These are phyloP conservation scores for Anorthoa munda DNA, from an alignment of 2,888 invertebrate genomes.

Conservation along the genomic window DNA sequence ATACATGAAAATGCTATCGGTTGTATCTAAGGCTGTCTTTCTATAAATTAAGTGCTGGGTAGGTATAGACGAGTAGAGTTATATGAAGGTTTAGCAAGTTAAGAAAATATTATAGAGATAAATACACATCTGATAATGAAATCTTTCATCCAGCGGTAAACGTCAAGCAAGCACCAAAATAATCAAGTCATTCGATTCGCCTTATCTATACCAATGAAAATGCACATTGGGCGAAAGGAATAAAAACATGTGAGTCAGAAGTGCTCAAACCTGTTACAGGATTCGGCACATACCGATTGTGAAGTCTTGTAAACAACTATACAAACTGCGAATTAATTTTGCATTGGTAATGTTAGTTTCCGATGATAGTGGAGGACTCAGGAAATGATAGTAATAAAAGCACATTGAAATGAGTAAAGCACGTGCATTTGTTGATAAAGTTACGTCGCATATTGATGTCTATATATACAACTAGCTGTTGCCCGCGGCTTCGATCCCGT, in stretches of 20 bases:
- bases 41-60: background rate
- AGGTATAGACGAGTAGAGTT: background rate
- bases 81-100: background rate
- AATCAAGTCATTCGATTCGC: background rate
- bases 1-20: slow-evolving; percentile 4
- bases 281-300: slow-evolving; percentile 29
- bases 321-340: slow-evolving; percentile 27
- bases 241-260: slow-evolving; percentile 30
- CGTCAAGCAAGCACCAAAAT: background rate
- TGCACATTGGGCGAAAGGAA: slow-evolving; percentile 14
- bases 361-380: slow-evolving; percentile 27
- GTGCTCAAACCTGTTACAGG: slow-evolving; percentile 47
- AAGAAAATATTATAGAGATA: background rate
- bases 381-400: slow-evolving; percentile 35
- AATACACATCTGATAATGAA: too few species aligned
- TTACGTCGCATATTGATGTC: background rate
- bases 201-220: slow-evolving; percentile 10
- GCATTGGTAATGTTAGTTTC: slow-evolving; percentile 10
- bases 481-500: too few species aligned
- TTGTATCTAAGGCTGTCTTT: background rate
- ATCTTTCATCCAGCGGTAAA: background rate
- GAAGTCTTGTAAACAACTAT: slow-evolving; percentile 19
- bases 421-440: slow-evolving; percentile 59
- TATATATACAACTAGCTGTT: too few species aligned
- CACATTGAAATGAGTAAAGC: slow-evolving; percentile 16